Evolutionary conservation across 2,888 invertebrate species (phyloP), one percentile per base, ranked within the genome.

Genomic region (Melitaea athalia): DNA sequence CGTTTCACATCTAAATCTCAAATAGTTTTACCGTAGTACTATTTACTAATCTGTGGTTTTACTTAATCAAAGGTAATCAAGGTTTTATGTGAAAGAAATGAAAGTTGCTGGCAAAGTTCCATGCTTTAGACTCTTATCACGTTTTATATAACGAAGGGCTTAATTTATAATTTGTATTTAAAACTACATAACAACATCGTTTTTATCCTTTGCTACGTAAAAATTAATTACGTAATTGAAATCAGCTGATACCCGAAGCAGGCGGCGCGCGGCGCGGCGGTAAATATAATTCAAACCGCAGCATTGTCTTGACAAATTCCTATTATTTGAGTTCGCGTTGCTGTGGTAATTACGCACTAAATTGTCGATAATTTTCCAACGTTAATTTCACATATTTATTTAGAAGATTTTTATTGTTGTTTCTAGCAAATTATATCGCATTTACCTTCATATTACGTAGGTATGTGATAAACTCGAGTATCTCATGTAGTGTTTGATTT

Each of bases 351-450:
- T 45, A 17, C 65, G 65, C 31, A 52, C 65, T 47, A 65, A 53
- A 69, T 65, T 63, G 69, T 66, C 38, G 17, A 47, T 45, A 42
- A 65, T 69, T 69, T 59, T n/a, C 14, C n/a, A 14, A 14, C 5
- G 14, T 49, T n/a, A n/a, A n/a, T 49, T 49, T 14, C n/a, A 49
- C 45, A 45, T 5, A 45, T 2, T 45, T 11, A 45, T 45, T 4
- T 11, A 11, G 45, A 45, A 4, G 45, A 45, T 8, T 45, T 3
- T 45, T 3, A 45, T 45, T 3, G 11, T n/a, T n/a, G n/a, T n/a
- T n/a, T n/a, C n/a, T n/a, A n/a, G n/a, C n/a, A n/a, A n/a, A n/a
- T n/a, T n/a, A n/a, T n/a, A n/a, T n/a, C n/a, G n/a, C n/a, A n/a
- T n/a, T n/a, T n/a, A n/a, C n/a, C n/a, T n/a, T n/a, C n/a, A n/a